Base-by-base conservation (phyloP, 2,113 vertebrate species). In the Cnemophilus loriae region DNA sequence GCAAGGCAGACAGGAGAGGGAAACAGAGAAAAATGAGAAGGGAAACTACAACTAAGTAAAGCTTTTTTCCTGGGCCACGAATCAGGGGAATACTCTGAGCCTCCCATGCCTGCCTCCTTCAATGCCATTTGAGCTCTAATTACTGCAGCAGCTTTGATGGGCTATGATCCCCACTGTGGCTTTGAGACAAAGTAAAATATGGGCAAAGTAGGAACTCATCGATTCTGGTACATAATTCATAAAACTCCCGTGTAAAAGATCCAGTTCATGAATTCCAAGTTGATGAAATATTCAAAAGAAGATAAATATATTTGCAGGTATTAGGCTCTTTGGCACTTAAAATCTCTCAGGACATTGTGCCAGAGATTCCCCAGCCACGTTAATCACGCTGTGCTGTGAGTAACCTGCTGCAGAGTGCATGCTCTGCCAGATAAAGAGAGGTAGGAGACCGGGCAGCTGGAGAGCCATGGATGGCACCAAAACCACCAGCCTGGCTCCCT, bases 271-370 rank as follows among this genome's bases (percentile, higher is more conserved):
- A 95, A 97, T 97, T 96, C 86, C 92, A 95, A 93, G 67, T 83
- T 87, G 82, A 98, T 98, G 92, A 98, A 98, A 98, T 97, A 98
- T 98, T 98, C 95, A 98, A 93, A 94, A 52, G 90, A 95, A 95
- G 93, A 98, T 96, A 97, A 98, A 97, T 96, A 96, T 83, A 90
- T 96, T 89, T 96, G 85, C 87, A 96, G 90, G 77, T 96, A 90
- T 95, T 93, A 93, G 93, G 95, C 91, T 94, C 68, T 69, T 69
- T 87, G 91, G 88, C 95, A 97, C 82, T 87, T 96, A 68, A 89
- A 93, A 88, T 90, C 95, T 97, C 94, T 91, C 90, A 87, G 84
- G 87, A 96, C 82, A 82, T 90, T 46, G 49, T 95, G 87, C 93
- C 91, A 94, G 86, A 96, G 89, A 93, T 52, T 88, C 94, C 75